Conservation (phyloP, 64 coral and sea anemone genomes). For the Anthopleura sola region DNA sequence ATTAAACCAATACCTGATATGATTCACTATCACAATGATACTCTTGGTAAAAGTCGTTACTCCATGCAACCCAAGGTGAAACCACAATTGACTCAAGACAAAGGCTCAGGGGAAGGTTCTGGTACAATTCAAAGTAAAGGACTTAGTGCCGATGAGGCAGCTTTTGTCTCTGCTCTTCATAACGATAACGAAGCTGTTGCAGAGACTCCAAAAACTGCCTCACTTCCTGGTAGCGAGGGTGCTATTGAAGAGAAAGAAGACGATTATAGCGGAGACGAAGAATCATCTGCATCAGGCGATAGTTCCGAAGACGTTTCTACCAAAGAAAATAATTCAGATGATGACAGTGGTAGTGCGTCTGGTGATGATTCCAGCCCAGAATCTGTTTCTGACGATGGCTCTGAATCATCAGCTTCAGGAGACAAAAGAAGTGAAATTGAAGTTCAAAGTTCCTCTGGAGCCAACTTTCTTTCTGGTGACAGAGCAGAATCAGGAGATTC, state of each 20-base stretch:
- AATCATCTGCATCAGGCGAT: conserved; percentile 20
- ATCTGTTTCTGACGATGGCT: conserved; percentile 10
- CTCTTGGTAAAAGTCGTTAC: neutral
- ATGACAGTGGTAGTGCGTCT: neutral
- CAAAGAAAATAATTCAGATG: conserved; percentile 10
- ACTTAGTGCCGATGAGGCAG: conserved; percentile 70
- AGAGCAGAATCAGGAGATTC: conserved; percentile 13
- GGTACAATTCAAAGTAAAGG: conserved; percentile 12
- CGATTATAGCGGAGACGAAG: neutral
- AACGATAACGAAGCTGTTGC: neutral
- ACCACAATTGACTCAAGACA: neutral
- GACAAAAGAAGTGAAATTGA: conserved; percentile 11
- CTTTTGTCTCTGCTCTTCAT: conserved; percentile 79
- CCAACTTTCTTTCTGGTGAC: conserved; percentile 49
- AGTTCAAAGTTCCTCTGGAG: conserved; percentile 36
- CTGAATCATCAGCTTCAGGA: conserved; percentile 5
- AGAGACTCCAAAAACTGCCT: conserved; percentile 1
- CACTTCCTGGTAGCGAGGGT: conserved; percentile 54
- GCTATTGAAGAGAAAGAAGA: conserved; percentile 5
- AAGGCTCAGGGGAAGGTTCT: conserved; percentile 12
- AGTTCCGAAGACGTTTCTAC: conserved; percentile 16
- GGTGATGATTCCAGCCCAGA: neutral
- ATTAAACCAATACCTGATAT: conserved; percentile 12
- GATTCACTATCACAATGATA: neutral
- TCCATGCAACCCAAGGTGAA: neutral